Evolutionary conservation across 1,140 invertebrate genomes (phyloP), one percentile per base, ranked within the genome.

Genomic region (Ephestia elutella): DNA sequence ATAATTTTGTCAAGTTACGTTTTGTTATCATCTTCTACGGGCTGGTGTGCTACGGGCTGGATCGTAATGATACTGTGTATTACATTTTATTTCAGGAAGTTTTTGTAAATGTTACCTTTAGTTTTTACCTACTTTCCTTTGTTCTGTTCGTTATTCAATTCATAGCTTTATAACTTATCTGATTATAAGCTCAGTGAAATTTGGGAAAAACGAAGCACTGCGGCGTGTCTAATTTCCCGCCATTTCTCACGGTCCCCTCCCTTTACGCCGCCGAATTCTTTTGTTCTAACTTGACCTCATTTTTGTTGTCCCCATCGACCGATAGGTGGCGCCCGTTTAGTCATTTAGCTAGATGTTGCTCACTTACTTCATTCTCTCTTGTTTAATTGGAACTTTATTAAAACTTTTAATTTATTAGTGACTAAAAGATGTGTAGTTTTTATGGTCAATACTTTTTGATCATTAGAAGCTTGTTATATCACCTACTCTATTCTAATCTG

Each of bases 201-300:
- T 50, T 20, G 9, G 11, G 5, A 0, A 5, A 50, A 20, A 10
- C 9, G 20, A 50, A 10, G 11, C 18, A 9, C 2, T 9, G 13
- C 49, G 4, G 30, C 11, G 30, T 32, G 8, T 32, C 30, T 32
- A 32, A 50, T 20, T 50, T 21, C n/a, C 49, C 49, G 19, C 10
- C 13, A n/a, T 53, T 25, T 10, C 49, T 11, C 20, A 0, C 49
- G 9, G 49, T 50, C 20, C 19, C 20, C 49, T 50, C 18, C 9
- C 13, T 20, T 20, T 19, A 3, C 1, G n/a, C 8, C 21, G 19
- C n/a, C 50, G 13, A 21, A 25, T 53, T 53, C 50, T 53, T 50
- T 53, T 53, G 50, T 53, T 53, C 10, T 53, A 53, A 25, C 11
- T 50, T 53, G 50, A 25, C 50, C 19, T 53, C 50, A 25, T 53